Percentiles rank a stretch among this genome's conserved stretches.
Conservation (phyloP, 2,888 invertebrate genomes). For the Thelaira solivaga region DNA sequence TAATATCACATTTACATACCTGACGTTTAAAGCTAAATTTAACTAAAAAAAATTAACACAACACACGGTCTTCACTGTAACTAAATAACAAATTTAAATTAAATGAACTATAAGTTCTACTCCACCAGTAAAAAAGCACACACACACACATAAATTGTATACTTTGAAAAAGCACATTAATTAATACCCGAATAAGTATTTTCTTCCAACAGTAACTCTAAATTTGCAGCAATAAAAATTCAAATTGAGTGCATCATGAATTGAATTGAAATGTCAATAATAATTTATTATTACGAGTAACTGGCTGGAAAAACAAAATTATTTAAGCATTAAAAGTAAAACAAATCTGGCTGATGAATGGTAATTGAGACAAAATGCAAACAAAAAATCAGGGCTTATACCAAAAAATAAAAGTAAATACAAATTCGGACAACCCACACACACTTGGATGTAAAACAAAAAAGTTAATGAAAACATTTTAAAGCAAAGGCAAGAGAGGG, state of each 20-base stretch:
- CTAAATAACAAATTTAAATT: background rate
- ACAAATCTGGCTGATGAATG: constrained; percentile 36
- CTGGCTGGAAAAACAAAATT: background rate
- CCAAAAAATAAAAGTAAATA: constrained; percentile 2
- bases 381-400: background rate
- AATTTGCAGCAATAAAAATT: background rate
- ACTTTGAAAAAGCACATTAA: no score
- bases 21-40: background rate
- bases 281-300: constrained; percentile 8
- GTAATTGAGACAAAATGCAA: constrained; percentile 55
- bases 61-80: background rate
- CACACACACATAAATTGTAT: no score
- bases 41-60: background rate
- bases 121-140: no score
- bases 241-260: background rate
- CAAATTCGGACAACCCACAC: no score
- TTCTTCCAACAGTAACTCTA: background rate
- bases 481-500: no score
- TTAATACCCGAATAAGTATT: no score
- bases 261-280: constrained; percentile 38
- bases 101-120: no score
- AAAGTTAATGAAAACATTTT: background rate
- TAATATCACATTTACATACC: background rate
- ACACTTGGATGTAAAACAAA: background rate
- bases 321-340: constrained; percentile 35